phyloP scores from a whole-genome alignment of 30 jellyfish, hydroid and myxozoan genomes.

The Aurelia aurita region DNA sequence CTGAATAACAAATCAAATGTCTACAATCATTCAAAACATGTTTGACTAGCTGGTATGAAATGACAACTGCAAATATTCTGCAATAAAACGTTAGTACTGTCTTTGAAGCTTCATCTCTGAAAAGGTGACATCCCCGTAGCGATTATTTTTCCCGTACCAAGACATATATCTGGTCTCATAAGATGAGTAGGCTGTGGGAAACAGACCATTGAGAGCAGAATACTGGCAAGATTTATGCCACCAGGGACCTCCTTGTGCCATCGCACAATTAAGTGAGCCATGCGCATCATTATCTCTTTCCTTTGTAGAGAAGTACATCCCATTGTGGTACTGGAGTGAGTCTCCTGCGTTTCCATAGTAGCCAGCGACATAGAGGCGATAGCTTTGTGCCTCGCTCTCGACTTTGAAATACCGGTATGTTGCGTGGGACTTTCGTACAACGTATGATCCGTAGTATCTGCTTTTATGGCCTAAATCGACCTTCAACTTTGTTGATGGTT shows the following conservation, averaged over 20 bases:
- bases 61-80: too few species aligned
- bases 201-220: slow-evolving; percentile 13
- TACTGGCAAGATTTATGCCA: slow-evolving; percentile 38
- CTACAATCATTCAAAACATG: too few species aligned
- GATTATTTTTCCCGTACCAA: too few species aligned
- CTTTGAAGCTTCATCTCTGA: too few species aligned
- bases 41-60: too few species aligned
- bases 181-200: background rate
- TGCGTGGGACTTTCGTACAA: background rate
- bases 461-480: background rate
- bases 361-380: slow-evolving; percentile 27
- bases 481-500: background rate
- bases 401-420: background rate
- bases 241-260: slow-evolving; percentile 36
- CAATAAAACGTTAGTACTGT: too few species aligned
- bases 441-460: background rate
- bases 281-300: slow-evolving; percentile 42
- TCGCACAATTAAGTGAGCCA: slow-evolving; percentile 17
- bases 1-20: too few species aligned
- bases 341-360: slow-evolving; percentile 51
- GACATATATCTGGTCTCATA: too few species aligned
- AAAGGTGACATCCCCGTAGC: too few species aligned
- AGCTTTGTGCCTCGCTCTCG: slow-evolving; percentile 28
- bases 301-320: slow-evolving; percentile 37
- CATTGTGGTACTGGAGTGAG: slow-evolving; percentile 27